Percentiles rank a stretch among this genome's conserved stretches.
These are phyloP conservation scores for Pollachius pollachius DNA, from an alignment of 2,113 vertebrate genomes.

Conservation along the genomic window DNA sequence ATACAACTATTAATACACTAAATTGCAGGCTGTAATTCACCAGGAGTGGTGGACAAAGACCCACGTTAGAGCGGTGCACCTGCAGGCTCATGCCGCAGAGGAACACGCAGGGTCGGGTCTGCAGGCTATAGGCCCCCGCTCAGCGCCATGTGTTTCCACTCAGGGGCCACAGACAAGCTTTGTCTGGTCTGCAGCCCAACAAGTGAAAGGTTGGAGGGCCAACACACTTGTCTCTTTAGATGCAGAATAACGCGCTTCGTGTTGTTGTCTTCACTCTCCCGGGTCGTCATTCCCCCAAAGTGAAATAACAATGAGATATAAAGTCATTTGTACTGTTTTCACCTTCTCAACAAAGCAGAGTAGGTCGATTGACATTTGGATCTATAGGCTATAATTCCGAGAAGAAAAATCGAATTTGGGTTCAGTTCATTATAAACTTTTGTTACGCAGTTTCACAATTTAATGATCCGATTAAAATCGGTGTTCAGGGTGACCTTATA, in stretches of 20 bases:
- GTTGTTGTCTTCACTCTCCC: slow-evolving; percentile 43
- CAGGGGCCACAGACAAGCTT: slow-evolving; percentile 62
- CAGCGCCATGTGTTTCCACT: slow-evolving; percentile 77
- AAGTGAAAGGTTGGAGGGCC: slow-evolving; percentile 64
- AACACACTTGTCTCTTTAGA: slow-evolving; percentile 62
- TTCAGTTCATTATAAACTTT: too few species aligned
- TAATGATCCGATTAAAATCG: too few species aligned
- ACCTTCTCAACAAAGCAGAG: too few species aligned
- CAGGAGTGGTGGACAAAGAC: not conserved
- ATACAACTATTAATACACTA: too few species aligned
- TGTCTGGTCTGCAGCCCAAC: slow-evolving; percentile 67
- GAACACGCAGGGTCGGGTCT: slow-evolving; percentile 57
- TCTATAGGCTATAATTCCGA: too few species aligned
- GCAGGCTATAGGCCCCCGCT: slow-evolving; percentile 40
- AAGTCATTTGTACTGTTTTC: not conserved
- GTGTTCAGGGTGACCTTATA: too few species aligned
- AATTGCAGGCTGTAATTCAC: not conserved
- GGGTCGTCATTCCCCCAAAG: slow-evolving; percentile 34
- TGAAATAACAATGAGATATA: slow-evolving; percentile 21
- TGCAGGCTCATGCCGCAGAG: slow-evolving; percentile 64
- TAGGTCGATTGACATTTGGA: too few species aligned
- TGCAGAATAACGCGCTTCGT: slow-evolving; percentile 40
- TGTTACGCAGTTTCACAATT: too few species aligned
- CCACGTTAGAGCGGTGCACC: slow-evolving; percentile 60
- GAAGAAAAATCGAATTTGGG: too few species aligned